Evolutionary conservation across 2,797 vertebrate genomes (phyloP), one percentile per base, ranked within the genome.

Genomic region (Xerus rutilus): DNA sequence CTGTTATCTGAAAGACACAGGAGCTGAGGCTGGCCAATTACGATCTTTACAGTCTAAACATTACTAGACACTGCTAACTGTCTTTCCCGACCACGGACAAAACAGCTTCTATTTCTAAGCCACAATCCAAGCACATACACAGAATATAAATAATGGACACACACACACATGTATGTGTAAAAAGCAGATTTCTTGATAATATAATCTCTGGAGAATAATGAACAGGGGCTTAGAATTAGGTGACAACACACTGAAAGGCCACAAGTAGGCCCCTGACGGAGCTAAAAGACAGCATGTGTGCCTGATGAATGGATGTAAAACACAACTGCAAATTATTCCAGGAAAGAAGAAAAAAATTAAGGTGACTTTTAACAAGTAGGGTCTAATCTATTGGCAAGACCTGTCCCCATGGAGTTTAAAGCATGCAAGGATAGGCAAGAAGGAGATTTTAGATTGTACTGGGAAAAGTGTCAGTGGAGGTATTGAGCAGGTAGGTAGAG

Each of bases 391-490:
- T 86, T 74, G 89, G 81, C 74, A 81, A 82, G 57, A 82, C 47
- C 85, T n/a, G 23, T 23, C 43, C 54, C 49, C 35, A n/a, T 7
- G 30, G 62, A 91, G 57, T 43, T 59, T 5, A 3, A 57, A 43
- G 67, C 18, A 59, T 2, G 5, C 73, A 57, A 54, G 28, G 28
- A 39, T 14, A 81, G 59, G 79, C 9, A 62, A 78, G 25, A 52
- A 77, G 64, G 23, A 62, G 92, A 93, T 52, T 89, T 78, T 43
- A 86, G 95, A 93, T 95, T 69, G 92, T 70, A 95, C 45, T 32
- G 0, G 17, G 39, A 76, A 52, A 49, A 62, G 72, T 90, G 86
- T 86, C 83, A 15, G 67, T 3, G 30, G 81, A 59, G 39, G 64
- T 65, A 59, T 83, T 21, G 70, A 86, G 23, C 72, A 83, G 81